phyloP scores from a whole-genome alignment of 2,888 invertebrate genomes.

The Microdon myrmicae region DNA sequence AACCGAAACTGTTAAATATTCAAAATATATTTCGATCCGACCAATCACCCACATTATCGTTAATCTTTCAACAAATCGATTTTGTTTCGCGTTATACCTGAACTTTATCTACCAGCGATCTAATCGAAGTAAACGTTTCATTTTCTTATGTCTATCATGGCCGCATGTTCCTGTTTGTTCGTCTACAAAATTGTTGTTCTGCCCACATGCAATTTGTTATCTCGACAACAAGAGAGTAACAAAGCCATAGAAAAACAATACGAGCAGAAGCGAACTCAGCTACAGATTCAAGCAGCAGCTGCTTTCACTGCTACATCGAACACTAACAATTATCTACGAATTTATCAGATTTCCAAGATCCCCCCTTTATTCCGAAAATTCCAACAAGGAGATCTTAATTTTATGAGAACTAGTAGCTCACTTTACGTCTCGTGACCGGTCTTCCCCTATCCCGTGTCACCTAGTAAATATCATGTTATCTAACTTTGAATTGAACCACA shows the following conservation, averaged over 20 bases:
- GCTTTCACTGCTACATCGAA: constrained; percentile 44
- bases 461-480: background rate
- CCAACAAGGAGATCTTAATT: constrained; percentile 23
- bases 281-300: constrained; percentile 13
- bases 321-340: constrained; percentile 36
- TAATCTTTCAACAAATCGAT: constrained; percentile 18
- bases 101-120: constrained; percentile 31
- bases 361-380: too few species aligned
- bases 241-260: too few species aligned
- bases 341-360: constrained; percentile 21
- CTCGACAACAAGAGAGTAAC: constrained; percentile 20
- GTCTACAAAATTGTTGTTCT: constrained; percentile 21
- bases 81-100: constrained; percentile 24
- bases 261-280: too few species aligned
- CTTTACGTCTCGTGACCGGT: constrained; percentile 2
- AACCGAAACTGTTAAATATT: constrained; percentile 12
- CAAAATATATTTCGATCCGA: too few species aligned
- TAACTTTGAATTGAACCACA: constrained; percentile 5
- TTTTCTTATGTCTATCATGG: constrained; percentile 18
- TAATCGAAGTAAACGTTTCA: constrained; percentile 32
- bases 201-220: constrained; percentile 42
- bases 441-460: constrained; percentile 16
- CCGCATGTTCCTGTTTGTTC: constrained; percentile 3
- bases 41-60: too few species aligned
- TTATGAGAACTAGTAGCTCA: constrained; percentile 24